Base-by-base conservation (phyloP, 2,797 vertebrate genomes). In the Melanotaenia boesemani region DNA sequence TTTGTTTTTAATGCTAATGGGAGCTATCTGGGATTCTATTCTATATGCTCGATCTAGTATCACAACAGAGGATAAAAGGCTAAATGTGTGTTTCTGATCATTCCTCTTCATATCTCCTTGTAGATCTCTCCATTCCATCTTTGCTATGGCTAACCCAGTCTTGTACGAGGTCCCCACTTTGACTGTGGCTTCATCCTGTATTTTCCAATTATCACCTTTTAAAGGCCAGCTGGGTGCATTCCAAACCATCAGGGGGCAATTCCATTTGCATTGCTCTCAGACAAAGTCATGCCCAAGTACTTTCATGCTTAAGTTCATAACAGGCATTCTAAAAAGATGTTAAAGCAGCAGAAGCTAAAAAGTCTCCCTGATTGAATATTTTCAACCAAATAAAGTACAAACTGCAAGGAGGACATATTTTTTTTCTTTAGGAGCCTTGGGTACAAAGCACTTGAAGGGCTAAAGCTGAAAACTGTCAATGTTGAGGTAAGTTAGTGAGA, bases 151-250 rank as follows among this genome's bases (percentile, higher is more conserved):
- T 90, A 92, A 88, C 92, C 88, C 77, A 41, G 82, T 95, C 94
- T 94, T 96, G 96, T 94, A 96, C 95, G 95, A 96, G 94, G 95
- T 95, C 94, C 94, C 95, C 91, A 96, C 95, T 95, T 96, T 95
- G 95, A 95, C 96, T 96, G 95, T 93, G 95, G 96, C 95, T 96
- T 96, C 96, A 97, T 98, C 96, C 96, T 98, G 96, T 96, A 97
- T 97, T 99, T 99, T 97, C 97, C 98, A 98, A 98, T 98, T 99
- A 99, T 98, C 98, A 98, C 97, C 97, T 99, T 99, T 99, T 98
- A 98, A 98, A 97, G 96, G 96, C 97, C 97, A 99, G 97, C 97
- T 98, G 97, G 97, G 96, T 96, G 94, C 96, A 97, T 98, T 98
- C 96, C 97, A 97, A 96, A 96, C 95, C 97, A 96, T 96, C 96